Evolutionary conservation across 1,140 invertebrate species (phyloP).

Genomic region (Pissodes strobi): DNA sequence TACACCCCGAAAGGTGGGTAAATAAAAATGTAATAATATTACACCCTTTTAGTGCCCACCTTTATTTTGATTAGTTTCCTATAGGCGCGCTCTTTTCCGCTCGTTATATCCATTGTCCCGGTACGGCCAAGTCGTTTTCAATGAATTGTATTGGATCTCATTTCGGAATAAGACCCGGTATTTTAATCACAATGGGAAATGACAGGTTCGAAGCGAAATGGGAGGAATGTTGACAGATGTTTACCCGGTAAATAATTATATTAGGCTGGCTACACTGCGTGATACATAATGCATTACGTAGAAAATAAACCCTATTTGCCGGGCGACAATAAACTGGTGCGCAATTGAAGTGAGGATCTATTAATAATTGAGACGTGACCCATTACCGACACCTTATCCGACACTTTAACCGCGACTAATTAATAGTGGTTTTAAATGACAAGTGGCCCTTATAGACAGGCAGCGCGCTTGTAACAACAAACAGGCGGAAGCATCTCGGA

Average conservation of each 20-base stretch:
- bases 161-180: constrained; percentile 18
- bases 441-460: constrained; percentile 19
- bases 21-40: constrained; percentile 29
- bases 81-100: not conserved
- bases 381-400: not conserved
- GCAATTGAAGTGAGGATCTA: too few species aligned
- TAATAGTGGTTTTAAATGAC: constrained; percentile 20
- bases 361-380: too few species aligned
- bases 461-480: constrained; percentile 20
- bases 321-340: too few species aligned
- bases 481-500: constrained; percentile 19
- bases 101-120: not conserved
- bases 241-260: constrained; percentile 27
- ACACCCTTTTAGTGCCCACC: constrained; percentile 22
- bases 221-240: constrained; percentile 41
- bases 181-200: constrained; percentile 33
- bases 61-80: constrained; percentile 29
- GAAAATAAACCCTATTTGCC: too few species aligned
- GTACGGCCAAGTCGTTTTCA: not conserved
- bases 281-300: too few species aligned
- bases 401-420: constrained; percentile 22
- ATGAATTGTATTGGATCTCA: constrained; percentile 10
- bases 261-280: too few species aligned
- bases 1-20: constrained; percentile 9
- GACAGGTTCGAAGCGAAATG: constrained; percentile 33